phyloP scores from a whole-genome alignment of 2,113 vertebrate species.

The Emydura subglobosa region DNA sequence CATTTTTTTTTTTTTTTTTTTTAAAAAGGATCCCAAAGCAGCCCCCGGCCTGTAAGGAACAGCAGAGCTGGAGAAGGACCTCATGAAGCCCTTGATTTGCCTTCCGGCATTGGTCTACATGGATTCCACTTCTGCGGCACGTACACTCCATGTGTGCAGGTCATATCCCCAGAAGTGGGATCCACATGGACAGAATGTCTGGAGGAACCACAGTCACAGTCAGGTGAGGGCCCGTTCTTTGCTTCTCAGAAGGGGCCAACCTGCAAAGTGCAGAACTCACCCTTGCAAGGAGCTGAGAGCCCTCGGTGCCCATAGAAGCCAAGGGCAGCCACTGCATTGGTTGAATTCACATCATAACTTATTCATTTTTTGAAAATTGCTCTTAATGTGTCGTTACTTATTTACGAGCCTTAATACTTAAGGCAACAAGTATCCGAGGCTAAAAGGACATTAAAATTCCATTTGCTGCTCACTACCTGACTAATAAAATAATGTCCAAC shows the following conservation, averaged over 20 bases:
- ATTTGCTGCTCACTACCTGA: conserved; percentile 71
- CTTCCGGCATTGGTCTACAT: background rate
- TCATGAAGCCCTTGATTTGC: background rate
- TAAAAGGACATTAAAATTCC: conserved; percentile 58
- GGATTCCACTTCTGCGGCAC: background rate
- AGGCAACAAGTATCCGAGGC: background rate
- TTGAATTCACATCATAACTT: background rate
- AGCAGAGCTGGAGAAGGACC: background rate
- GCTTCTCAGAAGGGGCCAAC: background rate
- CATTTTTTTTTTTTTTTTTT: background rate
- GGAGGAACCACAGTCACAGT: accelerated
- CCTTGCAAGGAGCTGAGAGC: accelerated
- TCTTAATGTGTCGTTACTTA: conserved; percentile 34
- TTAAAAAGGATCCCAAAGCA: background rate
- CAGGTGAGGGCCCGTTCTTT: accelerated
- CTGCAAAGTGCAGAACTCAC: accelerated
- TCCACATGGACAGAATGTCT: background rate
- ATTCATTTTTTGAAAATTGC: background rate
- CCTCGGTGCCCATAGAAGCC: background rate
- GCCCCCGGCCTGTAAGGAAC: background rate
- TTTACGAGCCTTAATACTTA: conserved; percentile 34
- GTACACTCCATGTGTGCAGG: background rate
- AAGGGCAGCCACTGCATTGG: background rate
- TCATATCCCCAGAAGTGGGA: background rate
- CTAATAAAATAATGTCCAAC: conserved; percentile 77